A percentile compares a stretch with the other conserved stretches of the same genome.
phyloP scores from a whole-genome alignment of 2,113 vertebrate genomes.

The Barnardius zonarius region DNA sequence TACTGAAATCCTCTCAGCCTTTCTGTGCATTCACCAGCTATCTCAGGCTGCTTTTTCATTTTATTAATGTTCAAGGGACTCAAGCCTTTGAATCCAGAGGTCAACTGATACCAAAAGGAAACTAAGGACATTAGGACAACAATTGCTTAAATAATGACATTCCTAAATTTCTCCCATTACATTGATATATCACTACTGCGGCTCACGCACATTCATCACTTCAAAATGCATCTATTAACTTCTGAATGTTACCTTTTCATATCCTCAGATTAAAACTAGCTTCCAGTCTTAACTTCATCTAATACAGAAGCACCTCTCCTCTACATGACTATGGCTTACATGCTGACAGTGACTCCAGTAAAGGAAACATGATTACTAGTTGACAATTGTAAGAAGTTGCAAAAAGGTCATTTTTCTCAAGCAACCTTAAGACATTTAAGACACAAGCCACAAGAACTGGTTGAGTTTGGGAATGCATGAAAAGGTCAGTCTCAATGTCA shows the following conservation, averaged over 20 bases:
- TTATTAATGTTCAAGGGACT: background rate
- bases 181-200: background rate
- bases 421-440: background rate
- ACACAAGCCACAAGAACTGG: background rate
- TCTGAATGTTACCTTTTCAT: background rate
- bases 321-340: background rate
- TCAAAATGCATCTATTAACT: background rate
- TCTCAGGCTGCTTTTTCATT: background rate
- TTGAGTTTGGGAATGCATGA: background rate
- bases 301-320: background rate
- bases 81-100: background rate
- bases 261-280: fast-evolving
- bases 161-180: background rate
- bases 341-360: background rate
- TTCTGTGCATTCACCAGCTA: background rate
- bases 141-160: background rate
- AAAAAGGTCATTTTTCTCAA: background rate
- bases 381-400: background rate
- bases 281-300: background rate
- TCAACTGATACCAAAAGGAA: background rate
- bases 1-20: background rate
- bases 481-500: background rate
- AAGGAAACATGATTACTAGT: fast-evolving
- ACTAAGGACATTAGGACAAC: background rate
- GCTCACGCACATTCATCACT: background rate